Evolutionary conservation across 2,113 vertebrate species (phyloP), one percentile per base, ranked within the genome.

Genomic region (mouse (Mus musculus)): DNA sequence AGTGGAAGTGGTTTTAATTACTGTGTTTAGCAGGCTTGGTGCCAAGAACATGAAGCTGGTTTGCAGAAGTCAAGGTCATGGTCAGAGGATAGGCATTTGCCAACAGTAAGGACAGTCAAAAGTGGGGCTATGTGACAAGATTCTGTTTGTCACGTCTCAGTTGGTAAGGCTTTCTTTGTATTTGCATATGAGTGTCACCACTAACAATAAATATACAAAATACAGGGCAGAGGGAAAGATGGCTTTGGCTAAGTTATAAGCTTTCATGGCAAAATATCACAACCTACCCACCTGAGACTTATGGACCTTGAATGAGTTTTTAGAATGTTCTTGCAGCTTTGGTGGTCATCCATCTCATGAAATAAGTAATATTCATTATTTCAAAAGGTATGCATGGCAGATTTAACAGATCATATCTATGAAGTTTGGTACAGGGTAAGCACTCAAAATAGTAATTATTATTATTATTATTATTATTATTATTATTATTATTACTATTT

Each of bases 61-160:
- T 80, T 93, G 59, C 54, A 77, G 19, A 93, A 94, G 69, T 90
- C 84, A 89, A 89, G 8, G 65, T 91, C 84, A 33, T 61, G 14
- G 4, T 69, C 73, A 92, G 76, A 87, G 17, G 22, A 73, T 61
- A 69, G 63, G 49, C 14, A 80, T 28, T 33, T 75, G 33, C 54
- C 75, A 88, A 20, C n/a, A 42, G 20, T 26, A 89, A 76, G 12
- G 59, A n/a, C 17, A 77, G 56, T 89, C 0, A 0, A 28, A 78
- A 69, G 46, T 19, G 6, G 10, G 24, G 30, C n/a, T 91, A 39
- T 89, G 72, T 56, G 28, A 65, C 33, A 67, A 72, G 36, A 71
- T 11, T n/a, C 65, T 78, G 33, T 30, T 72, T 76, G 36, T 49
- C 75, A 78, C 28, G 4, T 24, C 63, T 36, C 24, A 10, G 28